These are phyloP conservation scores for Imbricaverruca yamaguchii DNA, from an alignment of 2,888 invertebrate species.

Conservation along the genomic window DNA sequence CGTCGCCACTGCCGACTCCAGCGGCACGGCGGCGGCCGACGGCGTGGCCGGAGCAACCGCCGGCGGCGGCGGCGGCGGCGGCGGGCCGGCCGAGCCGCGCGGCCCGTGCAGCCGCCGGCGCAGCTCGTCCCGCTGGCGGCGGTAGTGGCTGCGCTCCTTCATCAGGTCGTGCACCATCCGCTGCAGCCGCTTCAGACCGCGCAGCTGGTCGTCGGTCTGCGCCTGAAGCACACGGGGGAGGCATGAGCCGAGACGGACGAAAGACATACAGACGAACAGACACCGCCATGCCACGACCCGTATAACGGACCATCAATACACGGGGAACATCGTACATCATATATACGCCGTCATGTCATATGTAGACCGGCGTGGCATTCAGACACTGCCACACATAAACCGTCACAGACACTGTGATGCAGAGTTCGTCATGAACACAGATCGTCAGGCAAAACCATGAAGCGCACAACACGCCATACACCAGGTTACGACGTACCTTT, in stretches of 20 bases:
- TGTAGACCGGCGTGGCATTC: no score
- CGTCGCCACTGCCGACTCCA: neutral
- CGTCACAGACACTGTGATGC: no score
- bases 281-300: no score
- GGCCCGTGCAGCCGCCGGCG: neutral
- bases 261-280: no score
- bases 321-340: no score
- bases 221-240: neutral
- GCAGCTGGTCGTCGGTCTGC: constrained; percentile 5
- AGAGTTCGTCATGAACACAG: no score
- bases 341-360: no score
- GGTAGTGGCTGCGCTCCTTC: constrained; percentile 10
- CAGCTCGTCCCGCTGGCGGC: constrained; percentile 7
- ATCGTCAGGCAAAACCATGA: no score
- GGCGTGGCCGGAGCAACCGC: neutral
- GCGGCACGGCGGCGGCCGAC: neutral
- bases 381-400: no score
- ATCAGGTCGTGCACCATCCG: constrained; percentile 21
- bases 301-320: no score
- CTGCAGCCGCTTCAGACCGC: constrained; percentile 13
- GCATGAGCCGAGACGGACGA: neutral
- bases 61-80: neutral
- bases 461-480: no score
- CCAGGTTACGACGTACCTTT: no score
- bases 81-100: neutral